phyloP scores from a whole-genome alignment of 2,113 vertebrate species.

The Cnemophilus loriae region DNA sequence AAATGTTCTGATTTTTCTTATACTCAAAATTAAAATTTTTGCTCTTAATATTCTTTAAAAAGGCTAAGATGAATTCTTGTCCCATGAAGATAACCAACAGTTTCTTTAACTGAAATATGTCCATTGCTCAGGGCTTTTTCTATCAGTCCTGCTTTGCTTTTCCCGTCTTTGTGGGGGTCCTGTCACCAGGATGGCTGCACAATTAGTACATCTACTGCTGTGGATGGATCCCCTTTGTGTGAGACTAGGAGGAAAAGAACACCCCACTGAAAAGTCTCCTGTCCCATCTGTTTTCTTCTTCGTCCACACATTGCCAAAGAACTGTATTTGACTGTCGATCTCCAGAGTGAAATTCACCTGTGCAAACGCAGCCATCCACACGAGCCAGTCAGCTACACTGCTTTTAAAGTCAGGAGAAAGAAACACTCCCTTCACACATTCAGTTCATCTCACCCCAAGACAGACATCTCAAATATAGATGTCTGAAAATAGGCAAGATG shows the following conservation, averaged over 20 bases:
- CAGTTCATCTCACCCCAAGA: neutral
- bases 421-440: neutral
- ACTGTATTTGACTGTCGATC: neutral
- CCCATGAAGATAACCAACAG: neutral
- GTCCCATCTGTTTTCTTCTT: neutral
- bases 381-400: neutral
- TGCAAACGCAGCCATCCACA: neutral
- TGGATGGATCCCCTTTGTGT: neutral
- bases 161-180: neutral
- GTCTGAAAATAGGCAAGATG: neutral
- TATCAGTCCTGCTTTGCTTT: neutral
- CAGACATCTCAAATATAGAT: neutral
- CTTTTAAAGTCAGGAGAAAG: neutral
- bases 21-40: neutral
- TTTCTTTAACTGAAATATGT: neutral
- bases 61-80: neutral
- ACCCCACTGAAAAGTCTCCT: neutral
- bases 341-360: neutral
- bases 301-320: neutral
- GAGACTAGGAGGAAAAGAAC: neutral
- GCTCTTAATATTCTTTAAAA: neutral
- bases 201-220: neutral
- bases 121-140: neutral
- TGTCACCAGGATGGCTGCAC: neutral
- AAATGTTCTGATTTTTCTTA: neutral